phyloP scores from a whole-genome alignment of 1,140 invertebrate genomes.

The Copidosoma floridanum region DNA sequence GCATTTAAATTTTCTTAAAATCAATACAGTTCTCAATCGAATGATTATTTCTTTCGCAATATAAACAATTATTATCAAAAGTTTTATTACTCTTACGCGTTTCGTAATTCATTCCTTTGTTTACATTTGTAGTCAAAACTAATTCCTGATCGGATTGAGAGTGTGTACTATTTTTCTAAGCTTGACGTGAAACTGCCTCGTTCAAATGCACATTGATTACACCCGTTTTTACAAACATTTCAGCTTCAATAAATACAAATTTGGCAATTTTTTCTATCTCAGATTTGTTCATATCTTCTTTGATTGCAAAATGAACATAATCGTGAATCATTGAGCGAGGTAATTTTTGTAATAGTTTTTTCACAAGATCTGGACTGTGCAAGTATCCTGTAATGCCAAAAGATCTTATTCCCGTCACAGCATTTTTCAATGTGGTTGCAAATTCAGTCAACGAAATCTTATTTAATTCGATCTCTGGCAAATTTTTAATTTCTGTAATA shows the following conservation, averaged over 20 bases:
- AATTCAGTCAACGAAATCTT: neutral
- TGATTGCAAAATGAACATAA: neutral
- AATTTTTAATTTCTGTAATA: neutral
- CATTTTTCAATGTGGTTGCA: slow-evolving; percentile 1
- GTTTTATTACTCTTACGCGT: no score
- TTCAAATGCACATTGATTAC: neutral
- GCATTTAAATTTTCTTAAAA: no score
- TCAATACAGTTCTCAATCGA: no score
- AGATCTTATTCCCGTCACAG: neutral
- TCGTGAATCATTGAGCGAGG: neutral
- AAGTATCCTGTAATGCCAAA: neutral
- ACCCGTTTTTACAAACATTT: neutral
- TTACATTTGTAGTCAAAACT: no score
- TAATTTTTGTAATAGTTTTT: neutral
- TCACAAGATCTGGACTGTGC: neutral
- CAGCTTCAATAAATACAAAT: neutral
- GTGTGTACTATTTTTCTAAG: no score
- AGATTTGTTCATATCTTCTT: neutral
- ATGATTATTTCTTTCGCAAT: no score
- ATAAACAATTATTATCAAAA: no score
- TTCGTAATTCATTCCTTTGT: no score
- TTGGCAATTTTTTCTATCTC: neutral
- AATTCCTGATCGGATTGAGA: neutral
- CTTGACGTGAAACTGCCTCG: no score
- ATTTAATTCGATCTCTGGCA: neutral